phyloP scores from a whole-genome alignment of 2,113 vertebrate genomes.

The Macaca nemestrina region DNA sequence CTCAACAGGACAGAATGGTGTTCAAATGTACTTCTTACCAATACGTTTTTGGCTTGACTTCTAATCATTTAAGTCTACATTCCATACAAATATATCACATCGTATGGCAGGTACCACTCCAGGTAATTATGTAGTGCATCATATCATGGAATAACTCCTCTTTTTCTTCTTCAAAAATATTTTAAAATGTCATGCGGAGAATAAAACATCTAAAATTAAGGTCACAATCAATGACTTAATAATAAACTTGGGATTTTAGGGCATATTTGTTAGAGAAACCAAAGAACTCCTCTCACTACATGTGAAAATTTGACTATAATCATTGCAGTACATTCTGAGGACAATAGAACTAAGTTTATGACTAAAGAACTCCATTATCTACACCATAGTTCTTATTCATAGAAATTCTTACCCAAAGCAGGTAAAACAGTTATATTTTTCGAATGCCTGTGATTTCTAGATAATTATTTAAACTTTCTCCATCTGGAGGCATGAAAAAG shows the following conservation, averaged over 20 bases:
- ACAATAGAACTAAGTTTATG: not conserved
- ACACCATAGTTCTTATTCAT: not conserved
- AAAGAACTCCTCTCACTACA: not conserved
- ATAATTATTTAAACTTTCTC: not conserved
- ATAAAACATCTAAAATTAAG: slow-evolving; percentile 3
- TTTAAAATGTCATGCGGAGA: not conserved
- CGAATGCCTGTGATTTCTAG: not conserved
- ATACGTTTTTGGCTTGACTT: not conserved
- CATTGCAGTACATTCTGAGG: not conserved
- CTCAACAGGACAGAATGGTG: not conserved
- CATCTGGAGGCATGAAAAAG: not conserved
- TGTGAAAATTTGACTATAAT: not conserved
- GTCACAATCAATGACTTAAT: not conserved
- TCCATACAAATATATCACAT: not conserved
- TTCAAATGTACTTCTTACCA: not conserved
- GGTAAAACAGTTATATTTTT: not conserved
- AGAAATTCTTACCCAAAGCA: not conserved
- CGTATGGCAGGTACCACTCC: not conserved
- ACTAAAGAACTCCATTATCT: not conserved
- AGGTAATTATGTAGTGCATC: slow-evolving; percentile 22
- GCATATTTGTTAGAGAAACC: not conserved
- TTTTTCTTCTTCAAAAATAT: not conserved
- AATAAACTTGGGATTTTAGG: not conserved
- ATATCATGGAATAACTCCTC: not conserved
- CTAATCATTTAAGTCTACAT: slow-evolving; percentile 32